phyloP scores from a whole-genome alignment of 1,140 invertebrate genomes.

The Panagrolaimus sp. region DNA sequence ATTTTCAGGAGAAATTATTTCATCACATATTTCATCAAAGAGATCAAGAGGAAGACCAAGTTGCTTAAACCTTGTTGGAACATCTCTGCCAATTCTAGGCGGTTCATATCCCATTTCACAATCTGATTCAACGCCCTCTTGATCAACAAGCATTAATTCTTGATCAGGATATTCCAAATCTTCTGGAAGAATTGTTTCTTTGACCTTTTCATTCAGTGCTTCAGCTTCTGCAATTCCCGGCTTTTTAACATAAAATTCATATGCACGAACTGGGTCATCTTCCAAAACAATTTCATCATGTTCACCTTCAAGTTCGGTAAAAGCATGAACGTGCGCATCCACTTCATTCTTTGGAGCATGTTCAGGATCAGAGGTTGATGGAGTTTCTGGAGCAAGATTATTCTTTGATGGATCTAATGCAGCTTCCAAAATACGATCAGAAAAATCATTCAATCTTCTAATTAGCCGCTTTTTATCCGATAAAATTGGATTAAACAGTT shows the following conservation, averaged over 20 bases:
- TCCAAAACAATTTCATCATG: background rate
- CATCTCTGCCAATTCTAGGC: background rate
- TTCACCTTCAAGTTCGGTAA: background rate
- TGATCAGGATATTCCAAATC: background rate
- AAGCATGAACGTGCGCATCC: slow-evolving; percentile 1
- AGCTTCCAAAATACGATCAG: slow-evolving; percentile 45
- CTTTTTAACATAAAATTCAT: slow-evolving; percentile 9
- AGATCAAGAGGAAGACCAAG: background rate
- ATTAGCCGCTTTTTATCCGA: slow-evolving; percentile 37
- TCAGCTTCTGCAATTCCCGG: background rate
- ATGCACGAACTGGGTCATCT: background rate
- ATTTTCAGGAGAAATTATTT: background rate
- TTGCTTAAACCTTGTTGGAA: background rate
- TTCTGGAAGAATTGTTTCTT: background rate
- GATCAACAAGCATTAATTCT: background rate
- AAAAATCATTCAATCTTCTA: slow-evolving; percentile 56
- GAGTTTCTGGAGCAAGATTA: background rate
- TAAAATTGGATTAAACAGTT: background rate
- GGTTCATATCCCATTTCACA: background rate
- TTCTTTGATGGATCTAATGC: slow-evolving; percentile 20
- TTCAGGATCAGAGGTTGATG: too few species aligned
- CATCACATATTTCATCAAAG: slow-evolving; percentile 2
- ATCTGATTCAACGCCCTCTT: background rate
- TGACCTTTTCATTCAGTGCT: background rate
- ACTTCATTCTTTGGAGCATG: slow-evolving; percentile 8